Conservation (phyloP, 2,888 invertebrate genomes). For the Terebella lapidaria region DNA sequence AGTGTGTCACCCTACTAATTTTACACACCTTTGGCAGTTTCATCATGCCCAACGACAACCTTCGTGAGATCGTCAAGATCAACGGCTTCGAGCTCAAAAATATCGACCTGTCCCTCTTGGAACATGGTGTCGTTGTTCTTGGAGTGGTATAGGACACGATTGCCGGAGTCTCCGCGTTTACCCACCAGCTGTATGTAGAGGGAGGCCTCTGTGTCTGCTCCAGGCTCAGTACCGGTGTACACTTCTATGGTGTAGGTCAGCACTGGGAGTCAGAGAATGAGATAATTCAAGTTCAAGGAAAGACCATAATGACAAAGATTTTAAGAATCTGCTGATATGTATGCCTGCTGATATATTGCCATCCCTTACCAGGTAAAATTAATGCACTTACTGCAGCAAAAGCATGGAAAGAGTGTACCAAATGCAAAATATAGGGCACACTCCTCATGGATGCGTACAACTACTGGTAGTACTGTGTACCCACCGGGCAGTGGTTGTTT, state of each 20-base stretch:
- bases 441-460: too few relatives aligned
- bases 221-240: slow-evolving; percentile 25
- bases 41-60: slow-evolving; percentile 41
- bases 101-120: slow-evolving; percentile 33
- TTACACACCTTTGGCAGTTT: slow-evolving; percentile 27
- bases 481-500: slow-evolving; percentile 37
- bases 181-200: slow-evolving; percentile 25
- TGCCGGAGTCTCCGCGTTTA: slow-evolving; percentile 25
- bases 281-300: too few relatives aligned
- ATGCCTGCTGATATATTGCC: too few relatives aligned
- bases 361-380: too few relatives aligned
- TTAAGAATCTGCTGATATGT: too few relatives aligned
- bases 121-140: slow-evolving; percentile 19
- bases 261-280: slow-evolving; percentile 14
- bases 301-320: too few relatives aligned
- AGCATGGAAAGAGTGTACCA: too few relatives aligned
- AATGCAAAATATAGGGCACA: too few relatives aligned
- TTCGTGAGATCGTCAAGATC: slow-evolving; percentile 34
- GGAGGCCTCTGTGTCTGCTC: slow-evolving; percentile 28
- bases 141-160: slow-evolving; percentile 19
- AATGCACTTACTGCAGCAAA: too few relatives aligned
- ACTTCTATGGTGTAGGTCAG: slow-evolving; percentile 26
- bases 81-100: slow-evolving; percentile 46
- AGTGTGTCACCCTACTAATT: too few relatives aligned
- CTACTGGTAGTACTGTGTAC: too few relatives aligned